Base-by-base conservation (phyloP, 2,888 invertebrate genomes). In the Watsonalla binaria region DNA sequence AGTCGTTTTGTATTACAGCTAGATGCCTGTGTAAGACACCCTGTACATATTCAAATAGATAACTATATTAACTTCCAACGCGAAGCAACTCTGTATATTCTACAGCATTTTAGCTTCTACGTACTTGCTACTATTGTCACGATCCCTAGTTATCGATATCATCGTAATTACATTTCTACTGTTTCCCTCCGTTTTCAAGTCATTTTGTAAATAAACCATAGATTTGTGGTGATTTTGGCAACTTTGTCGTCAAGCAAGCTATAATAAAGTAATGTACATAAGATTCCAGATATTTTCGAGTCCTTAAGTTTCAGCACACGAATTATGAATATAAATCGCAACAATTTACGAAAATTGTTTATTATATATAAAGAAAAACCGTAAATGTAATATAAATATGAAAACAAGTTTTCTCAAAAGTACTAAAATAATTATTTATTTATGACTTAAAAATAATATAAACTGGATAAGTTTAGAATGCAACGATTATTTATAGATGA, bases 101-200 rank as follows among this genome's bases (percentile, higher is more conserved):
- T 84, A 85, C 83, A 84, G 84, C 84, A 55, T 66, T 72, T 72
- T 84, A 86, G 86, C 87, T 76, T 81, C 86, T 86, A 86, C 77
- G 78, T 84, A 85, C 72, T 76, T 69, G 70, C 89, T 89, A 90
- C 88, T 90, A 90, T 90, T 90, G 90, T 90, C 90, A 82, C 82
- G 71, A 83, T 86, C 78, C 80, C 82, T 88, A 87, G 76, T 72
- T 78, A 78, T 72, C 74, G 59, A 71, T 73, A 76, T 55, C 15
- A 37, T 72, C 65, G 62, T 70, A 73, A 70, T 69, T 63, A 66
- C 60, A 70, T 68, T 42, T 42, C 5, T 58, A 68, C 59, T 56
- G 63, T 67, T 55, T 60, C 59, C 61, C 24, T 24, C 24, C 61
- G 56, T 67, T 62, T 53, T 51, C 57, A 52, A 46, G 52, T 50